phyloP scores from a whole-genome alignment of 2,888 invertebrate genomes.

The Chesias legatella region DNA sequence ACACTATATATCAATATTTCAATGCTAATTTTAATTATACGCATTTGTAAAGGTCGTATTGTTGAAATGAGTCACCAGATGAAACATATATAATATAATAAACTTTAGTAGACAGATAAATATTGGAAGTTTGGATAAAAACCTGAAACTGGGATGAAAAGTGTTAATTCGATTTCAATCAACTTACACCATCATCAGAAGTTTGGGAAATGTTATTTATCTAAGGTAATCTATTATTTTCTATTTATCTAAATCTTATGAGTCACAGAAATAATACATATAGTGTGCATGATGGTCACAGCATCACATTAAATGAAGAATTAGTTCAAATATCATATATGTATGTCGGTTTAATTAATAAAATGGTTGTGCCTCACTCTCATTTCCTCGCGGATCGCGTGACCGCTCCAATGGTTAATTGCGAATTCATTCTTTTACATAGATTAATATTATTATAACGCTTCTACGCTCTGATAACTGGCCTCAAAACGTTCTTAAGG shows the following conservation, averaged over 20 bases:
- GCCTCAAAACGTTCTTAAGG: conserved; percentile 15
- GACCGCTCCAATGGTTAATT: conserved; percentile 45
- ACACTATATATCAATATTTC: conserved; percentile 21
- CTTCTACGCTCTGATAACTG: conserved; percentile 33
- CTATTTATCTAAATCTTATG: too few relatives aligned
- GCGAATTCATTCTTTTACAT: conserved; percentile 45
- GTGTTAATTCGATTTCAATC: too few relatives aligned
- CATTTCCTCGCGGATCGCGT: conserved; percentile 50
- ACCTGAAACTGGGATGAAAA: too few relatives aligned
- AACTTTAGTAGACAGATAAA: too few relatives aligned
- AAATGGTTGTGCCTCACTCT: conserved; percentile 54
- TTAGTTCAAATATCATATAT: conserved; percentile 35
- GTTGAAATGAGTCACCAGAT: conserved; percentile 12
- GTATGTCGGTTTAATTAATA: conserved; percentile 58
- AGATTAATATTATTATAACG: conserved; percentile 33
- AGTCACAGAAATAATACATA: too few relatives aligned
- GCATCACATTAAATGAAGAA: conserved; percentile 20
- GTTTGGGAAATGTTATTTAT: too few relatives aligned
- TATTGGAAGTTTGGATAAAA: too few relatives aligned
- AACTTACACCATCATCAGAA: too few relatives aligned
- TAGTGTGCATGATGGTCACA: conserved; percentile 5
- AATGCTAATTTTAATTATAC: conserved; percentile 21
- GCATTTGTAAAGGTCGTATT: conserved; percentile 22
- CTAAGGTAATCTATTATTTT: too few relatives aligned
- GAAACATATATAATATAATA: neutral